phyloP scores from a whole-genome alignment of 2,797 vertebrate genomes.

The Benthosema pterotum region DNA sequence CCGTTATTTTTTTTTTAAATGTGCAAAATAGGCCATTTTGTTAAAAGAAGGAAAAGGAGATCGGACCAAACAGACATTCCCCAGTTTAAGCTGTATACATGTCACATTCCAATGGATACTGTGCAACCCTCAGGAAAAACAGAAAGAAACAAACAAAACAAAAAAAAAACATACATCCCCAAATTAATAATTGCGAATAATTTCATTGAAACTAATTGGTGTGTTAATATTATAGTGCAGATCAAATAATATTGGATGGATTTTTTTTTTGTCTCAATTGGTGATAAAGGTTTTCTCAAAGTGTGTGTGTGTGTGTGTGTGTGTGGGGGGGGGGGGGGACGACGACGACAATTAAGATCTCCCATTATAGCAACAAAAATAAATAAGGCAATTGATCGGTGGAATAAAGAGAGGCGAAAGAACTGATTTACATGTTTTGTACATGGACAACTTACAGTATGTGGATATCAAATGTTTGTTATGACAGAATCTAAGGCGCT shows the following conservation, averaged over 20 bases:
- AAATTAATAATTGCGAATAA: neutral
- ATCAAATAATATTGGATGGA: neutral
- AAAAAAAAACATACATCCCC: slow-evolving; percentile 3
- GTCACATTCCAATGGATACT: slow-evolving; percentile 3
- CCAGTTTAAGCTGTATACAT: slow-evolving; percentile 1
- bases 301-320: too few species aligned
- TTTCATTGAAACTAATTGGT: too few species aligned
- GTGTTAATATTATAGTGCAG: neutral
- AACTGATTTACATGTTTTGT: slow-evolving; percentile 18
- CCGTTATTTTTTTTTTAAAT: slow-evolving; percentile 10
- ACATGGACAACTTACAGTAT: slow-evolving; percentile 30
- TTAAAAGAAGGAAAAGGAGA: slow-evolving; percentile 3
- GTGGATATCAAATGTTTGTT: too few species aligned
- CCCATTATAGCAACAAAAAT: too few species aligned
- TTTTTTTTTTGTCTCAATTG: too few species aligned
- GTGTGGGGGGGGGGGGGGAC: too few species aligned
- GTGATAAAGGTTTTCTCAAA: too few species aligned
- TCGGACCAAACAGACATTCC: slow-evolving; percentile 6
- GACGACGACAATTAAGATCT: too few species aligned
- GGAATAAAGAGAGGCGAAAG: too few species aligned
- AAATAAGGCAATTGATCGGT: too few species aligned
- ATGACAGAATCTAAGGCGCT: too few species aligned
- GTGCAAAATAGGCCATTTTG: slow-evolving; percentile 15
- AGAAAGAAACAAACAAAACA: slow-evolving; percentile 5
- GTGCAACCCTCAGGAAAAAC: slow-evolving; percentile 4